Percentiles rank a stretch among this genome's conserved stretches.
Evolutionary conservation across 1,140 invertebrate species (phyloP).

Genomic region (Luehdorfia chinensis): DNA sequence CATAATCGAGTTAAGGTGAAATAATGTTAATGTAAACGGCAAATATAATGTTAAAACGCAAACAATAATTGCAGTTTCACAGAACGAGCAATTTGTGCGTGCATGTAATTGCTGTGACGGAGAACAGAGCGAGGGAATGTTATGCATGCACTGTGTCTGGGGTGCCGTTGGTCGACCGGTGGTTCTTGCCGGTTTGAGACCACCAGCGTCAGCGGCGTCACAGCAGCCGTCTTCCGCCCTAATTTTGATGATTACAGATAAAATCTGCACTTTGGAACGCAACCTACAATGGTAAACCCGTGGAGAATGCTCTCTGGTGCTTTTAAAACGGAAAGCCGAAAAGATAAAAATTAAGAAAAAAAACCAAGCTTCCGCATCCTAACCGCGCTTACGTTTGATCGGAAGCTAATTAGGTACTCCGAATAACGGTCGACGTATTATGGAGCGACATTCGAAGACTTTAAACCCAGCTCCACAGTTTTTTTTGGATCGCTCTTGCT

Average conservation of each 20-base stretch:
- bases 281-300: conserved; percentile 33
- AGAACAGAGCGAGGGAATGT: conserved; percentile 34
- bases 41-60: too few species aligned
- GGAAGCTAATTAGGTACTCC: conserved; percentile 25
- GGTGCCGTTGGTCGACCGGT: not conserved
- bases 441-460: conserved; percentile 26
- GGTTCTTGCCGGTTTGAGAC: conserved; percentile 2
- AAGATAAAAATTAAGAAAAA: conserved; percentile 31
- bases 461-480: conserved; percentile 23
- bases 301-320: conserved; percentile 29
- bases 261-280: conserved; percentile 44
- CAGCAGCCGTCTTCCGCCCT: too few species aligned
- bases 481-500: conserved; percentile 30
- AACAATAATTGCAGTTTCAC: not conserved
- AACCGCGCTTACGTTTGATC: conserved; percentile 10
- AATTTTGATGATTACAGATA: conserved; percentile 55
- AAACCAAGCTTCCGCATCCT: conserved; percentile 36
- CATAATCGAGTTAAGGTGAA: too few species aligned
- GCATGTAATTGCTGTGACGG: conserved; percentile 22
- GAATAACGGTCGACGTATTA: conserved; percentile 22
- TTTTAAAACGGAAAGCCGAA: conserved; percentile 5
- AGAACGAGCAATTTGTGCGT: conserved; percentile 18
- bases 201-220: conserved; percentile 23
- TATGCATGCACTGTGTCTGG: conserved; percentile 19
- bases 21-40: too few species aligned